phyloP scores from a whole-genome alignment of 2,888 invertebrate species.

The Ophioninae sp. region DNA sequence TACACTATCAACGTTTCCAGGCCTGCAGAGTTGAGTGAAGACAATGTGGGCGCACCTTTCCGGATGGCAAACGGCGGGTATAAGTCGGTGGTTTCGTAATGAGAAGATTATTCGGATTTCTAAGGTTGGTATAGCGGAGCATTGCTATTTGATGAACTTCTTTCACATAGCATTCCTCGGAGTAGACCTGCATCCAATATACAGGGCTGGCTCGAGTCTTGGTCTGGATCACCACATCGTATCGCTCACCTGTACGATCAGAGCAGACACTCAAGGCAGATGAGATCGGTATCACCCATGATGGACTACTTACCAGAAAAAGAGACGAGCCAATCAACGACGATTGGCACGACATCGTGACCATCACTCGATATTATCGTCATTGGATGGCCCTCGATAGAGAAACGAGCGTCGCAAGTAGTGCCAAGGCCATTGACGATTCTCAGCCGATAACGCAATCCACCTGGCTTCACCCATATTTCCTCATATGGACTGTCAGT shows the following conservation, averaged over 20 bases:
- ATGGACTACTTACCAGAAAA: slow-evolving; percentile 81
- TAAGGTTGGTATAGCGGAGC: slow-evolving; percentile 61
- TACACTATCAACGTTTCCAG: neutral
- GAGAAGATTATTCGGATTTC: neutral
- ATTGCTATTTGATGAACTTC: slow-evolving; percentile 66
- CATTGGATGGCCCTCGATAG: slow-evolving; percentile 82
- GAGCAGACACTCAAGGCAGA: neutral
- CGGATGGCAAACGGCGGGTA: neutral
- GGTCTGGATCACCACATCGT: slow-evolving; percentile 92
- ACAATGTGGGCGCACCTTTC: slow-evolving; percentile 32
- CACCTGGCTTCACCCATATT: slow-evolving; percentile 77
- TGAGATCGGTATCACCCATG: neutral
- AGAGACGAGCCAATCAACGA: slow-evolving; percentile 78
- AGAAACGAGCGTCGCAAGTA: slow-evolving; percentile 82
- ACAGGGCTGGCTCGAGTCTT: slow-evolving; percentile 87
- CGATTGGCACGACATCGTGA: slow-evolving; percentile 81
- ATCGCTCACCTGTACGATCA: slow-evolving; percentile 87
- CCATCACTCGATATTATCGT: slow-evolving; percentile 82
- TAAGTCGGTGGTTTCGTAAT: slow-evolving; percentile 1
- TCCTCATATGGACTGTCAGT: slow-evolving; percentile 68
- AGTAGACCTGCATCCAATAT: slow-evolving; percentile 56
- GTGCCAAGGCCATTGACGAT: slow-evolving; percentile 82
- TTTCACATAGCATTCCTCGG: slow-evolving; percentile 60
- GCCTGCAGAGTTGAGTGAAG: neutral
- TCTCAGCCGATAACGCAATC: slow-evolving; percentile 82